A percentile compares a stretch with the other conserved stretches of the same genome.
Conservation (phyloP, 2,797 vertebrate species). For the Brotula barbata region DNA sequence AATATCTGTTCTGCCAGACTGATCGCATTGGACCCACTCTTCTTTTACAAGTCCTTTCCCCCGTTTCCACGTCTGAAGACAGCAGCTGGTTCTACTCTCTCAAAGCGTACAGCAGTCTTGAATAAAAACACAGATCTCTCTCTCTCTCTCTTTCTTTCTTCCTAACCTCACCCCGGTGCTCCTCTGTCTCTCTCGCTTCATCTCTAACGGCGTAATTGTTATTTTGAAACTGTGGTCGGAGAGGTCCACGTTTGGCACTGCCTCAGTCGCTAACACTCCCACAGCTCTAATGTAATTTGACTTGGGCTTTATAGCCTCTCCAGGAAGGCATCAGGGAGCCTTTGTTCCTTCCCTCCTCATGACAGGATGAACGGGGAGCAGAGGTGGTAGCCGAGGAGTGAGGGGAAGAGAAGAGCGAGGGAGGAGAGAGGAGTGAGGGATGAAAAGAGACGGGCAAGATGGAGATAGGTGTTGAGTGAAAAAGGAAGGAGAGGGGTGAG, state of each 20-base stretch:
- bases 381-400: constrained; percentile 32
- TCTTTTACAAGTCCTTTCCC: constrained; percentile 6
- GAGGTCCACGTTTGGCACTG: constrained; percentile 69
- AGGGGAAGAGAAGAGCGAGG: constrained; percentile 15
- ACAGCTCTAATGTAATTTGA: constrained; percentile 72
- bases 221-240: constrained; percentile 71
- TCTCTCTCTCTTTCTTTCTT: constrained; percentile 49
- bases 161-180: constrained; percentile 51
- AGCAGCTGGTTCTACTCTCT: constrained; percentile 76
- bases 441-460: constrained; percentile 10
- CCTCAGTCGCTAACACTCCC: constrained; percentile 55
- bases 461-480: constrained; percentile 47
- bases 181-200: constrained; percentile 56
- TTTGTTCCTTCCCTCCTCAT: constrained; percentile 54
- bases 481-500: constrained; percentile 22
- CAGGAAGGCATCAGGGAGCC: constrained; percentile 68
- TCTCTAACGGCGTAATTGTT: constrained; percentile 73
- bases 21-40: constrained; percentile 20
- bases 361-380: constrained; percentile 31
- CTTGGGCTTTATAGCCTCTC: constrained; percentile 73
- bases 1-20: constrained; percentile 40
- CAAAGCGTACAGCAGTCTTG: constrained; percentile 59
- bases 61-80: constrained; percentile 54
- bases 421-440: constrained; percentile 17
- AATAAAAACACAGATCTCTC: constrained; percentile 73